A percentile compares a stretch with the other conserved stretches of the same genome.
Evolutionary conservation across 2,888 invertebrate species (phyloP).

Genomic region (Camptogramma bilineatum): DNA sequence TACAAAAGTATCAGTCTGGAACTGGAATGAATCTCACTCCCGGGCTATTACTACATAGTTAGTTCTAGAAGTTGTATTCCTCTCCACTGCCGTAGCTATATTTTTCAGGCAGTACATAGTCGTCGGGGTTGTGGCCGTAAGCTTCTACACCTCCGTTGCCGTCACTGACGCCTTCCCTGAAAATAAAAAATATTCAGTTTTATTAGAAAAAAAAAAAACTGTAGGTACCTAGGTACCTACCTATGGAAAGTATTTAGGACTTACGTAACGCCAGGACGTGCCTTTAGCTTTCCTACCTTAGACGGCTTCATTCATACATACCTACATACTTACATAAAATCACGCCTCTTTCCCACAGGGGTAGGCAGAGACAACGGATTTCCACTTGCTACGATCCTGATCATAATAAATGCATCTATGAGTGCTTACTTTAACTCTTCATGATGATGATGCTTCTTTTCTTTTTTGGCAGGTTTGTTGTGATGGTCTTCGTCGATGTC

Average conservation of each 20-base stretch:
- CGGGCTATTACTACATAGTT: neutral
- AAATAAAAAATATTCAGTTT: neutral
- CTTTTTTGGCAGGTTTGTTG: constrained; percentile 46
- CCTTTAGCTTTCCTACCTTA: no score
- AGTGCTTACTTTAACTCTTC: constrained; percentile 73
- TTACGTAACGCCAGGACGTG: no score
- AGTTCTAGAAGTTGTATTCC: constrained; percentile 68
- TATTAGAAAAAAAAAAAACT: no score
- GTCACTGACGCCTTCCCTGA: constrained; percentile 68
- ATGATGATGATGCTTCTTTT: constrained; percentile 51
- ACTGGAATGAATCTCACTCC: constrained; percentile 9
- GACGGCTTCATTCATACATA: no score
- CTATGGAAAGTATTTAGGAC: no score
- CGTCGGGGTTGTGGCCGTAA: constrained; percentile 72
- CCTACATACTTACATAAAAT: no score
- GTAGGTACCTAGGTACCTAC: no score
- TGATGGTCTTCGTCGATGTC: constrained; percentile 47
- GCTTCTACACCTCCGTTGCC: constrained; percentile 79
- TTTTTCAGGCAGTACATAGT: constrained; percentile 75
- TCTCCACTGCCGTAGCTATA: constrained; percentile 76
- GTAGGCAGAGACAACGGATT: no score
- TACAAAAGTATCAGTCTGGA: constrained; percentile 16
- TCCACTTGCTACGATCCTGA: no score
- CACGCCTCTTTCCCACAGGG: no score
- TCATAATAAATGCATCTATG: no score